A percentile compares a stretch with the other conserved stretches of the same genome.
These are phyloP conservation scores for Genyomyrus donnyi DNA, from an alignment of 2,113 vertebrate species.

Conservation along the genomic window DNA sequence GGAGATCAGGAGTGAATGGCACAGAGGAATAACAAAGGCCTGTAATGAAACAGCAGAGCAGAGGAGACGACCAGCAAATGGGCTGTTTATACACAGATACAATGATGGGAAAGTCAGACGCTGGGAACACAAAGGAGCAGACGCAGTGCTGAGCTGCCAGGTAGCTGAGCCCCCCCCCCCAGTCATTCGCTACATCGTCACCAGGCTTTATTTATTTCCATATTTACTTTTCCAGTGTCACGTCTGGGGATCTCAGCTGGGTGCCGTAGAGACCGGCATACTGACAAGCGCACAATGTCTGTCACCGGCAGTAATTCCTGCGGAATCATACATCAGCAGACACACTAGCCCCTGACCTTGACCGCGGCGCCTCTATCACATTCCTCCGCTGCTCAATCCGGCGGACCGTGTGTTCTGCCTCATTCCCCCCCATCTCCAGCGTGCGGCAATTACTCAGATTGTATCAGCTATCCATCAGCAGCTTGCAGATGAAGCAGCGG, in stretches of 20 bases:
- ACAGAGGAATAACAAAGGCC: background rate
- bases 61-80: background rate
- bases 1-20: background rate
- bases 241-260: background rate
- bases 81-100: background rate
- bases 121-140: background rate
- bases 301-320: background rate
- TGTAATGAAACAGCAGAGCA: background rate
- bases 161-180: background rate
- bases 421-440: conserved; percentile 40
- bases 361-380: background rate
- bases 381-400: background rate
- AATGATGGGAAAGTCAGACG: background rate
- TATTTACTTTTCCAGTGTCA: background rate
- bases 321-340: background rate
- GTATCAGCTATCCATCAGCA: conserved; percentile 66
- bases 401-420: conserved; percentile 8
- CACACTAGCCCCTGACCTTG: background rate
- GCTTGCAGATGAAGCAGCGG: conserved; percentile 56
- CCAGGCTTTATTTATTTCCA: background rate
- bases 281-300: conserved; percentile 13
- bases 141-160: background rate
- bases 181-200: background rate
- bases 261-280: background rate
- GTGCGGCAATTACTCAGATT: conserved; percentile 64